A percentile compares a stretch with the other conserved stretches of the same genome.
phyloP scores from a whole-genome alignment of 1,140 invertebrate genomes.

The Argopecten irradians region DNA sequence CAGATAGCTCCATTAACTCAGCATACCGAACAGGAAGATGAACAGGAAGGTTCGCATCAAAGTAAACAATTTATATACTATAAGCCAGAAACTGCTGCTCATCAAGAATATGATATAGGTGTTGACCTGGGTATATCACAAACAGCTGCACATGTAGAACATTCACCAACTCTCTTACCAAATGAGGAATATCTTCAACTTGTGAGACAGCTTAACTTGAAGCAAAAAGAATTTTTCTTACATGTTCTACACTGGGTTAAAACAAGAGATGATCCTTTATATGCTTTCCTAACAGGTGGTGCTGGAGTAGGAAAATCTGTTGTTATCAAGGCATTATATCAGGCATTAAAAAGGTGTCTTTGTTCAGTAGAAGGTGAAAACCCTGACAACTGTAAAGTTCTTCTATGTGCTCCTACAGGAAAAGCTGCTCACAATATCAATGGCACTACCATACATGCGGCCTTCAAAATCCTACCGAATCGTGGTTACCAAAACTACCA shows the following conservation, averaged over 20 bases:
- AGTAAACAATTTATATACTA: conserved; percentile 24
- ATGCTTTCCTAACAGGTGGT: conserved; percentile 31
- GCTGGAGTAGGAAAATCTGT: no score
- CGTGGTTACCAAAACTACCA: no score
- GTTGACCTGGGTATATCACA: conserved; percentile 26
- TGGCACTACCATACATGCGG: no score
- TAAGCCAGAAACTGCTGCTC: neutral
- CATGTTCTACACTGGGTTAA: conserved; percentile 46
- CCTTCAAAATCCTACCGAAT: no score
- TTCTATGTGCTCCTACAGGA: no score
- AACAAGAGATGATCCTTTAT: conserved; percentile 43
- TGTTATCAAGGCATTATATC: no score
- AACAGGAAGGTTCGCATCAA: conserved; percentile 30
- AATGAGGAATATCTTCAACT: conserved; percentile 32
- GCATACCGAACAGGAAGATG: conserved; percentile 24
- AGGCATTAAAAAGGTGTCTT: no score
- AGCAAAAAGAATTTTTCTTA: conserved; percentile 44
- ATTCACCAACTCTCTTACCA: neutral
- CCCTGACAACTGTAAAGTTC: no score
- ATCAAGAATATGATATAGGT: conserved; percentile 40
- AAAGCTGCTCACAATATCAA: no score
- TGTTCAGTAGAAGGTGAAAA: no score
- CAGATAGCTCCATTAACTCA: conserved; percentile 28
- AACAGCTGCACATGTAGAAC: no score
- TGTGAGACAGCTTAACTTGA: conserved; percentile 27